phyloP scores from a whole-genome alignment of 2,888 invertebrate species.

The Microchrysa polita region DNA sequence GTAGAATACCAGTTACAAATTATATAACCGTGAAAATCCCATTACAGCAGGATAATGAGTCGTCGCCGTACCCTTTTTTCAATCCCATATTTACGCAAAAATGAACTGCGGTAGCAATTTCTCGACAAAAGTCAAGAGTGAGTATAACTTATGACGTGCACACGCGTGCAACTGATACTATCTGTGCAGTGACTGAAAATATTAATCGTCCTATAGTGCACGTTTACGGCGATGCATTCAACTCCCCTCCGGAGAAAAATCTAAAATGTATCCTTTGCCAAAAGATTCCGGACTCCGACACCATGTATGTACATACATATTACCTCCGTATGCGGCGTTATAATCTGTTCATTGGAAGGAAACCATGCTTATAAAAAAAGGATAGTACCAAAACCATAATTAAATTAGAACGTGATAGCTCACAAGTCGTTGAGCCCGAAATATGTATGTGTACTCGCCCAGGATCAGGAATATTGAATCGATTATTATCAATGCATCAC shows the following conservation, averaged over 20 bases:
- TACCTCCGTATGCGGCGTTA: constrained; percentile 32
- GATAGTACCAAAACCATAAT: constrained; percentile 46
- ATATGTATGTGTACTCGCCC: background rate
- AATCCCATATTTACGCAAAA: constrained; percentile 18
- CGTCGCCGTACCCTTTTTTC: background rate
- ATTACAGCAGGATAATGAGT: constrained; percentile 31
- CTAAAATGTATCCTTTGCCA: constrained; percentile 16
- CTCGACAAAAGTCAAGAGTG: constrained; percentile 28
- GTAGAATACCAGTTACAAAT: no score
- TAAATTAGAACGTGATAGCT: constrained; percentile 50
- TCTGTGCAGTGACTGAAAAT: constrained; percentile 28
- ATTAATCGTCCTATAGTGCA: constrained; percentile 38
- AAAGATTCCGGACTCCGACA: background rate
- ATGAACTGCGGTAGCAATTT: constrained; percentile 21
- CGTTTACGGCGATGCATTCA: constrained; percentile 40
- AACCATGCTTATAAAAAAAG: background rate
- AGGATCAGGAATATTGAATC: constrained; percentile 44
- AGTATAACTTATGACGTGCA: constrained; percentile 47
- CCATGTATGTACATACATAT: no score
- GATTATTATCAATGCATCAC: constrained; percentile 49
- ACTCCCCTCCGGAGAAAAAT: no score
- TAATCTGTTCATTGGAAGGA: constrained; percentile 39
- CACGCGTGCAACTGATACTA: constrained; percentile 49
- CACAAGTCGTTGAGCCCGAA: constrained; percentile 42
- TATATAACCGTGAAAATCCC: constrained; percentile 30